Conservation (phyloP, 2,797 vertebrate species). For the Epinephelus coioides region DNA sequence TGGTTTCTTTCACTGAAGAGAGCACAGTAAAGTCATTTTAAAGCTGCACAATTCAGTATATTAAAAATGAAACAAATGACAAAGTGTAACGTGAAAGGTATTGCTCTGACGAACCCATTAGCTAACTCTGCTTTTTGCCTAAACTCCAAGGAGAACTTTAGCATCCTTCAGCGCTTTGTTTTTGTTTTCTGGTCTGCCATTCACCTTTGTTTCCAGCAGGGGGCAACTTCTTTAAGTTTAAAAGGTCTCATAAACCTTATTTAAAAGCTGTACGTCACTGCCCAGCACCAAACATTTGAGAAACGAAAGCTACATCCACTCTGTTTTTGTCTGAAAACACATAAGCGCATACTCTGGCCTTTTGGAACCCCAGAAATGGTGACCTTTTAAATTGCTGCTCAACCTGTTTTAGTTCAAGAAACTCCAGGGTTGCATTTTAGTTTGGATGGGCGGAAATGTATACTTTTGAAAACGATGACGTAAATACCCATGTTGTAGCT, state of each 20-base stretch:
- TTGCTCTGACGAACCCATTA: not conserved
- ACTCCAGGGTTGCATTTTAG: no score
- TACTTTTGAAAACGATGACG: no score
- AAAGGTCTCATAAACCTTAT: not conserved
- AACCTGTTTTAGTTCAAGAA: no score
- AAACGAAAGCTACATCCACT: not conserved
- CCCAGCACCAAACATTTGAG: not conserved
- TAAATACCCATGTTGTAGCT: no score
- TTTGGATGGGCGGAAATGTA: no score
- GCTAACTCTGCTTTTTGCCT: no score
- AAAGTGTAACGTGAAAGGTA: not conserved
- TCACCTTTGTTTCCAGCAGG: not conserved
- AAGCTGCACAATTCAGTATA: not conserved
- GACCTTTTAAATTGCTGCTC: no score
- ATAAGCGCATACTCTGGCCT: no score
- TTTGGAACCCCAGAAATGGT: no score
- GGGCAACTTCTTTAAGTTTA: not conserved
- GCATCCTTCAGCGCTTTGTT: conserved; percentile 3
- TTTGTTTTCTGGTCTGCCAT: not conserved
- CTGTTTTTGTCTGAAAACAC: no score
- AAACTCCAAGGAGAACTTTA: not conserved
- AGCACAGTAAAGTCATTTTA: not conserved
- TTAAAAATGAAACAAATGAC: not conserved
- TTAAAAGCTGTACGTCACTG: not conserved
- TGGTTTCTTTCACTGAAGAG: not conserved